phyloP scores from a whole-genome alignment of 1,140 invertebrate species.

The Bactericera cockerelli region DNA sequence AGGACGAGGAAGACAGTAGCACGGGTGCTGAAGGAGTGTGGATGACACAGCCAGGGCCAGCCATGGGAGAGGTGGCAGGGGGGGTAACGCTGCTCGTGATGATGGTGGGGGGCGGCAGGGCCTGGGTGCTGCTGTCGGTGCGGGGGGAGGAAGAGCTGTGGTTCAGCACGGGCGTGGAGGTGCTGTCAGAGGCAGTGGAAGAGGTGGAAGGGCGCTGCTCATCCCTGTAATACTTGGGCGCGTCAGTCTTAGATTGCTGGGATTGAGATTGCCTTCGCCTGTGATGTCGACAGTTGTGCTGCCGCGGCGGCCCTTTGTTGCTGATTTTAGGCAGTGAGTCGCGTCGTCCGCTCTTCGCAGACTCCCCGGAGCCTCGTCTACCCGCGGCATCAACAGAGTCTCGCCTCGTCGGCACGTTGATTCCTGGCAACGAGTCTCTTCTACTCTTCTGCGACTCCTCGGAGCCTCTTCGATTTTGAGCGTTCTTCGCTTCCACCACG shows the following conservation, averaged over 20 bases:
- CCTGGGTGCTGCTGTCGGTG: slow-evolving; percentile 21
- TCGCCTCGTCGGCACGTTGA: not conserved
- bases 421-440: slow-evolving; percentile 18
- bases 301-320: slow-evolving; percentile 18
- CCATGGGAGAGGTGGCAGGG: slow-evolving; percentile 52
- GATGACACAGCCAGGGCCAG: slow-evolving; percentile 39
- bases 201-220: slow-evolving; percentile 62
- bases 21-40: slow-evolving; percentile 61
- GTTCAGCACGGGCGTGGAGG: slow-evolving; percentile 25
- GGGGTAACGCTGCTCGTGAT: slow-evolving; percentile 65
- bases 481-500: not conserved
- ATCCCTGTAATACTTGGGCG: slow-evolving; percentile 35
- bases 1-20: slow-evolving; percentile 26
- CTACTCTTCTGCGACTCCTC: slow-evolving; percentile 28
- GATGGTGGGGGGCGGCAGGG: slow-evolving; percentile 57
- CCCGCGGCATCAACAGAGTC: slow-evolving; percentile 14
- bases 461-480: slow-evolving; percentile 24
- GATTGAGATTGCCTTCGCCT: slow-evolving; percentile 29
- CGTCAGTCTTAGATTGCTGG: slow-evolving; percentile 20
- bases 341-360: slow-evolving; percentile 39
- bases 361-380: slow-evolving; percentile 45
- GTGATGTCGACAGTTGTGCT: slow-evolving; percentile 32
- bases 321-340: slow-evolving; percentile 43
- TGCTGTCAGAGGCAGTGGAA: slow-evolving; percentile 52
- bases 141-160: slow-evolving; percentile 13